phyloP scores from a whole-genome alignment of 1,140 invertebrate genomes.

The Temnothorax longispinosus region DNA sequence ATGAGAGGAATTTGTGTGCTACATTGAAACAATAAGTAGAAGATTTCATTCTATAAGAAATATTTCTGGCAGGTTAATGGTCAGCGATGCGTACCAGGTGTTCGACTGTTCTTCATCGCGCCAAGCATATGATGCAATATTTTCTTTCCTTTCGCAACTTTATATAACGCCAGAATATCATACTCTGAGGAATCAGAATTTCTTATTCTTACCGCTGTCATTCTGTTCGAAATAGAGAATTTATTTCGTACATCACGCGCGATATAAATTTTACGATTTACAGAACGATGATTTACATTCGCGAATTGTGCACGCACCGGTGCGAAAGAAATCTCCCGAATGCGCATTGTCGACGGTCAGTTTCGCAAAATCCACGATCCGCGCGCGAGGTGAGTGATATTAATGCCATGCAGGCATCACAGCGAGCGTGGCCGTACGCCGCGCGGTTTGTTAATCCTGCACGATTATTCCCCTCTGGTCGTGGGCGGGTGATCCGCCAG shows the following conservation, averaged over 20 bases:
- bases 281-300: constrained; percentile 7
- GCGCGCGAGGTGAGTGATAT: not conserved
- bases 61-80: constrained; percentile 28
- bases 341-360: not conserved
- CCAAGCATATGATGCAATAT: constrained; percentile 10
- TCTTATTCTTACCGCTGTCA: not conserved
- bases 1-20: constrained; percentile 24
- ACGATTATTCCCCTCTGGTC: not conserved
- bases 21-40: constrained; percentile 4
- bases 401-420: not conserved
- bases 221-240: not conserved
- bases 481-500: constrained; percentile 31
- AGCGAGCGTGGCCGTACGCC: not conserved
- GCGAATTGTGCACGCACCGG: no score
- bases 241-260: not conserved
- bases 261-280: not conserved
- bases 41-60: not conserved
- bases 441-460: constrained; percentile 35
- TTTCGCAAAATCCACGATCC: not conserved
- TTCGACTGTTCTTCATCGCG: not conserved
- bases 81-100: constrained; percentile 7
- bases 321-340: not conserved
- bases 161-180: not conserved
- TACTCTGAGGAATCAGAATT: not conserved
- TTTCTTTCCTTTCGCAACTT: constrained; percentile 29